These are phyloP conservation scores for Nomada fucata DNA, from an alignment of 2,888 invertebrate species.

Conservation along the genomic window DNA sequence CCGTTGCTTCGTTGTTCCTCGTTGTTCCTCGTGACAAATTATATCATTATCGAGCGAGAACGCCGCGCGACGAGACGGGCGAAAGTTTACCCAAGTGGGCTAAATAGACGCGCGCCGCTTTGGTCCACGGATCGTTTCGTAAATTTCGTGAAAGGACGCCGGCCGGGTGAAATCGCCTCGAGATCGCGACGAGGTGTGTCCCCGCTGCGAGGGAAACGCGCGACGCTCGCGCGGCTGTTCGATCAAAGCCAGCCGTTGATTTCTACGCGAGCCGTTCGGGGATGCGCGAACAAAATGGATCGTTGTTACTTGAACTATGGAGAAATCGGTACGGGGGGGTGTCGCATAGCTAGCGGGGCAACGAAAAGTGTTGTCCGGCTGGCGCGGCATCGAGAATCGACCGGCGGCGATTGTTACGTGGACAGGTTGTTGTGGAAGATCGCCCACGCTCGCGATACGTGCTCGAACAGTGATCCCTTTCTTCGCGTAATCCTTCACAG, in stretches of 20 bases:
- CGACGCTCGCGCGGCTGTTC: conserved; percentile 31
- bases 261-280: conserved; percentile 59
- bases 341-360: not conserved
- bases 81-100: not conserved
- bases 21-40: too few species aligned
- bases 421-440: conserved; percentile 73
- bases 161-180: conserved; percentile 51
- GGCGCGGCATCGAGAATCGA: conserved; percentile 59
- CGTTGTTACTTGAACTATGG: conserved; percentile 42
- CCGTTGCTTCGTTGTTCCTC: not conserved
- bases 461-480: conserved; percentile 49
- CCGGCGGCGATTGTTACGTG: conserved; percentile 75
- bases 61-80: not conserved
- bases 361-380: not conserved
- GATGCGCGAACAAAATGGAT: conserved; percentile 48
- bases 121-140: conserved; percentile 24
- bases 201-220: conserved; percentile 69
- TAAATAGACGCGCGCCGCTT: conserved; percentile 26
- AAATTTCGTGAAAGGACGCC: conserved; percentile 5
- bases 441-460: conserved; percentile 64
- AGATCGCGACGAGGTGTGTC: conserved; percentile 50
- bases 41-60: not conserved
- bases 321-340: too few species aligned
- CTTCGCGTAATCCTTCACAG: conserved; percentile 65
- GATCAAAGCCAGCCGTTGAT: conserved; percentile 68